Evolutionary conservation across 2,113 vertebrate genomes (phyloP).

Genomic region (Tiliqua scincoides): DNA sequence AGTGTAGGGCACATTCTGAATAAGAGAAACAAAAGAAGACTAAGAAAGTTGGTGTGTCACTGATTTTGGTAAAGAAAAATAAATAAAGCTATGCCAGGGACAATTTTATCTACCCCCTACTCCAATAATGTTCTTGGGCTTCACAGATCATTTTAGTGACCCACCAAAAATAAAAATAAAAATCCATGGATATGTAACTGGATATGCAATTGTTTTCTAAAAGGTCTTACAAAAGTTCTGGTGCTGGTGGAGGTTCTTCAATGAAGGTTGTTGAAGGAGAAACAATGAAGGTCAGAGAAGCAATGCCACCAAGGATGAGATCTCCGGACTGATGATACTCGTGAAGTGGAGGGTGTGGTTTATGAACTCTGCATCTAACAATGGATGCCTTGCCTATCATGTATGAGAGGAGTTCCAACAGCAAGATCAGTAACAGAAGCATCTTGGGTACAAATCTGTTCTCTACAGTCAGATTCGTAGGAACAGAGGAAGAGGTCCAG

Average conservation of each 20-base stretch:
- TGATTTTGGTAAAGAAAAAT: too few relatives aligned
- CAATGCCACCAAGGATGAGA: not conserved
- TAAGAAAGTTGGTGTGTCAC: too few relatives aligned
- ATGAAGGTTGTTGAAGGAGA: not conserved
- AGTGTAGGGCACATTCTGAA: too few relatives aligned
- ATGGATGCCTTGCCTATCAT: not conserved
- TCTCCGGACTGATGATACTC: conserved; percentile 1
- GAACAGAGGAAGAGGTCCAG: too few relatives aligned
- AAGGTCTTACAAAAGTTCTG: not conserved
- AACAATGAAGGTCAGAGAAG: not conserved
- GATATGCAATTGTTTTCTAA: not conserved
- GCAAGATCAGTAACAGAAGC: not conserved
- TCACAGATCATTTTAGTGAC: too few relatives aligned
- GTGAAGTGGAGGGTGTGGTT: not conserved
- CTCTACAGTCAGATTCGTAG: not conserved
- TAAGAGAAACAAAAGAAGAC: too few relatives aligned
- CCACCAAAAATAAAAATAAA: too few relatives aligned
- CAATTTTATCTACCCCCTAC: too few relatives aligned
- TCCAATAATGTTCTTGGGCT: too few relatives aligned
- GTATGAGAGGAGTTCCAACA: not conserved
- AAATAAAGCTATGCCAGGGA: too few relatives aligned
- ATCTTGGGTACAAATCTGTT: not conserved
- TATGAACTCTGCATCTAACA: not conserved
- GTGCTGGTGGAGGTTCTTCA: not conserved
- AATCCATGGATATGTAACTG: too few relatives aligned